Conservation (phyloP, 1,140 invertebrate genomes). For the Adoxophyes honmai region DNA sequence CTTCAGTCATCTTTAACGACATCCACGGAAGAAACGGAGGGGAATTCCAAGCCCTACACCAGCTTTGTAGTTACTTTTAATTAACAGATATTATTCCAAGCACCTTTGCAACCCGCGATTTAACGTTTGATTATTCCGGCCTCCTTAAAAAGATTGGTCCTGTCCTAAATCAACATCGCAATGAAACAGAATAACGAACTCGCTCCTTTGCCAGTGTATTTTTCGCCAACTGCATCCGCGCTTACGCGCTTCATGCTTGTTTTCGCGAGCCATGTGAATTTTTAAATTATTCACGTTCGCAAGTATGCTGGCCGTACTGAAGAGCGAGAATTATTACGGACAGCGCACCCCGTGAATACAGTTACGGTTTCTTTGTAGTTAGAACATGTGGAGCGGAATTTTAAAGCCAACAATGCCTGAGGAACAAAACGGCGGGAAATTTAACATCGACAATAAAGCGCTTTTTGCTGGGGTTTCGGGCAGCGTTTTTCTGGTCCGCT, state of each 20-base stretch:
- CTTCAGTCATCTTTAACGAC: too few relatives aligned
- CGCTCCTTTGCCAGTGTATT: neutral
- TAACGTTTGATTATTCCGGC: too few relatives aligned
- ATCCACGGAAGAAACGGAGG: too few relatives aligned
- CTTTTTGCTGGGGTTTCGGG: neutral
- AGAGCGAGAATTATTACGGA: conserved; percentile 21
- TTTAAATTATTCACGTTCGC: conserved; percentile 59
- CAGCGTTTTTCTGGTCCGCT: neutral
- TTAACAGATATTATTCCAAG: too few relatives aligned
- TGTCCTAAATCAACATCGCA: too few relatives aligned
- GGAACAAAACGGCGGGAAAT: conserved; percentile 15
- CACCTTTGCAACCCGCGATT: too few relatives aligned
- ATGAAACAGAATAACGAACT: conserved; percentile 1
- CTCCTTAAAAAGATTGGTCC: too few relatives aligned
- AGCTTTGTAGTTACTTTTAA: too few relatives aligned
- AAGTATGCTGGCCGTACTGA: conserved; percentile 33
- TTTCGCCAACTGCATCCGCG: neutral
- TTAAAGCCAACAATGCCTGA: conserved; percentile 19
- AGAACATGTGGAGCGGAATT: conserved; percentile 17
- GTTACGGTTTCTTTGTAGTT: conserved; percentile 23
- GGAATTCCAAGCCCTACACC: too few relatives aligned
- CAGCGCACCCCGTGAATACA: conserved; percentile 20
- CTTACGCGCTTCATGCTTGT: conserved; percentile 26
- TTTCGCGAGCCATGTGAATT: conserved; percentile 45
- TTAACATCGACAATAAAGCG: conserved; percentile 14